phyloP scores from a whole-genome alignment of 2,113 vertebrate genomes.

The Aythya baeri region DNA sequence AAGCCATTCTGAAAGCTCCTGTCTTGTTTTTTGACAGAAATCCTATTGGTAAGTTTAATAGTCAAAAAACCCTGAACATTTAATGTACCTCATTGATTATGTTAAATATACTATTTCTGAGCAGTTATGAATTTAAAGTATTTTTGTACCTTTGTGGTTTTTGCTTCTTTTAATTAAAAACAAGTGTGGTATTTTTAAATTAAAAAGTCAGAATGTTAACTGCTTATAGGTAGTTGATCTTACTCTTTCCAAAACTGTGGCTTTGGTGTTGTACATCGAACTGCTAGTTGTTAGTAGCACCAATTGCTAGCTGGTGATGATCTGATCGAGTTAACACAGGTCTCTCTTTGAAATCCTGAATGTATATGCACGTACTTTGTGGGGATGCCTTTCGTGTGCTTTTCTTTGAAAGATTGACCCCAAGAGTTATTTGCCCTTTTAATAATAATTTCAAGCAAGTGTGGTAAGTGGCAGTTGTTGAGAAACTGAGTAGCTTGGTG shows the following conservation, averaged over 20 bases:
- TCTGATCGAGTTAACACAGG: background rate
- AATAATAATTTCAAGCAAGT: background rate
- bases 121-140: background rate
- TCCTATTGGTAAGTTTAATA: constrained; percentile 86
- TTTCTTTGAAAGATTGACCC: background rate
- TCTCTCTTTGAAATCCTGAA: background rate
- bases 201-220: background rate
- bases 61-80: background rate
- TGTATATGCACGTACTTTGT: background rate
- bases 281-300: background rate
- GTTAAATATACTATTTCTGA: background rate
- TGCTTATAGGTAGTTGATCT: background rate
- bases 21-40: constrained; percentile 94
- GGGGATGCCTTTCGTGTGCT: background rate
- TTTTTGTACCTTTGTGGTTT: background rate
- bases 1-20: constrained; percentile 84
- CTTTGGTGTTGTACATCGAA: background rate
- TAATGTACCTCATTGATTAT: background rate
- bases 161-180: background rate
- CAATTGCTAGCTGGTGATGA: background rate
- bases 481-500: background rate
- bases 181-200: background rate
- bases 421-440: background rate
- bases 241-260: background rate
- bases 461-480: background rate